A percentile compares a stretch with the other conserved stretches of the same genome.
Evolutionary conservation across 2,113 vertebrate genomes (phyloP).

Genomic region (Ictidomys tridecemlineatus): DNA sequence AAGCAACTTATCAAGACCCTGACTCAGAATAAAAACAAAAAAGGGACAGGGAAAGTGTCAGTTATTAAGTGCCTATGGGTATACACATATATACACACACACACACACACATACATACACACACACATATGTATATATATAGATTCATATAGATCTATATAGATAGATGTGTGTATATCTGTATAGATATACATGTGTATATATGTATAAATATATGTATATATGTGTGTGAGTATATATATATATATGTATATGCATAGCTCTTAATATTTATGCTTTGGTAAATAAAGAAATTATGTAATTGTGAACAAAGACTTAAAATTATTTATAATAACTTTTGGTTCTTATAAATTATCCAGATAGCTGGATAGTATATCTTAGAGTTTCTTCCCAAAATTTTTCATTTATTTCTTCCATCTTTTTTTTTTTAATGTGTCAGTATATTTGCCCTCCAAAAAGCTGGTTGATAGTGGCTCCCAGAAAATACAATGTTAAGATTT

Average conservation of each 20-base stretch:
- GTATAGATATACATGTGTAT: no score
- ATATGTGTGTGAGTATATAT: no score
- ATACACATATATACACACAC: no score
- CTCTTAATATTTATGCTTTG: not conserved
- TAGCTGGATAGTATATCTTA: not conserved
- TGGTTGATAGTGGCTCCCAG: not conserved
- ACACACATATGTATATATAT: rapidly evolving
- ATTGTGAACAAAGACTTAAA: not conserved
- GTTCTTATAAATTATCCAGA: not conserved
- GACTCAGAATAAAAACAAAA: no score
- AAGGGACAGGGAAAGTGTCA: no score
- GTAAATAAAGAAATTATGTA: not conserved
- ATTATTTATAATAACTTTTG: not conserved
- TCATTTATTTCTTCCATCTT: not conserved
- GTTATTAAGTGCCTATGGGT: no score
- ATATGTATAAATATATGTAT: no score
- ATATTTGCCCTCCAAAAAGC: not conserved
- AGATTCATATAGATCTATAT: no score
- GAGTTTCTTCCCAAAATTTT: slow-evolving; percentile 6
- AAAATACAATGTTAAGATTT: not conserved
- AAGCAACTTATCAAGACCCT: no score
- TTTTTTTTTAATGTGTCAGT: not conserved
- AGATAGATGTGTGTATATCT: no score
- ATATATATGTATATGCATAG: no score
- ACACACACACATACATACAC: no score